Conservation (phyloP, 1,140 invertebrate genomes). For the Physella acuta region DNA sequence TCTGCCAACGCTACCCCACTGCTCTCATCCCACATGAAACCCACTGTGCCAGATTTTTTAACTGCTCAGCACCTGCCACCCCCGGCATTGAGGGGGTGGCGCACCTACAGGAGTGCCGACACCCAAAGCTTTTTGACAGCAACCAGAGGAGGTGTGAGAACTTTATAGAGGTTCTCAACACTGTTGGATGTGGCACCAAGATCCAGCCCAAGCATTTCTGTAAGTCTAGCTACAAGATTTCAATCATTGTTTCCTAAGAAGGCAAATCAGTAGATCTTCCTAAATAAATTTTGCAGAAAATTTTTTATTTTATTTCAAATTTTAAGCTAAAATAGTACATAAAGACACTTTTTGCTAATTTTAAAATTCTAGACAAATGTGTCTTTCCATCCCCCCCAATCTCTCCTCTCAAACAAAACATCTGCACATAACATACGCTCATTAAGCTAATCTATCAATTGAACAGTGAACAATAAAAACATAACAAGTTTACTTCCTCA, state of each 20-base stretch:
- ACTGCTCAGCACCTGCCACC: conserved; percentile 34
- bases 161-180: conserved; percentile 35
- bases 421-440: no score
- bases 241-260: neutral
- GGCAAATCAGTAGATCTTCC: no score
- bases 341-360: no score
- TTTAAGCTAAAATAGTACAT: no score
- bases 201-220: conserved; percentile 26
- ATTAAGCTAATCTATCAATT: no score
- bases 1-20: conserved; percentile 36
- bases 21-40: conserved; percentile 37
- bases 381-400: no score
- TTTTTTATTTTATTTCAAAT: no score
- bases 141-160: conserved; percentile 33
- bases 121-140: conserved; percentile 41
- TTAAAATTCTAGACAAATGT: no score
- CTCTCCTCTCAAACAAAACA: no score
- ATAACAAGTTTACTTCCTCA: no score
- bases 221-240: neutral
- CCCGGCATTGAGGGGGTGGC: conserved; percentile 26
- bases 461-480: no score
- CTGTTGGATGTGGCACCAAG: conserved; percentile 12
- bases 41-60: conserved; percentile 46
- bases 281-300: no score
- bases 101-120: conserved; percentile 42